A percentile compares a stretch with the other conserved stretches of the same genome.
Conservation (phyloP, 2,797 vertebrate genomes). For the Fratercula arctica region DNA sequence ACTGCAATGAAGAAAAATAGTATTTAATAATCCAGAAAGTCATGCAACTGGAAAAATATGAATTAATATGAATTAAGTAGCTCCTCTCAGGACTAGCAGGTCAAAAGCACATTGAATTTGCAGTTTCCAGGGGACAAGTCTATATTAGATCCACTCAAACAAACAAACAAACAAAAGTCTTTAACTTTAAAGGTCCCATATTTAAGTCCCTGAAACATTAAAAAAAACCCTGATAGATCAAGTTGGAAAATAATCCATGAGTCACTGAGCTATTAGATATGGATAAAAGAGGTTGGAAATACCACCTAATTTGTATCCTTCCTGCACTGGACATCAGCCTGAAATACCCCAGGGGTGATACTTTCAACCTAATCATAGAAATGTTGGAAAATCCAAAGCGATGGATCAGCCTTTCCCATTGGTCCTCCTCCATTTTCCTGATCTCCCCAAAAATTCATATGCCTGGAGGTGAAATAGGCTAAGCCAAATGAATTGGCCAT, state of each 20-base stretch:
- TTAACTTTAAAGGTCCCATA: neutral
- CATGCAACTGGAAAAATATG: neutral
- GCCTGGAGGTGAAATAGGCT: neutral
- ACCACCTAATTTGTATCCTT: neutral
- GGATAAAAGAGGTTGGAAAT: neutral
- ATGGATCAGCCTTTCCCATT: neutral
- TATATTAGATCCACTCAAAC: neutral
- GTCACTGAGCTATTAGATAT: neutral
- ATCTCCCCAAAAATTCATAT: neutral
- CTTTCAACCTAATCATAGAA: neutral
- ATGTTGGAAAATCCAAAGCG: neutral
- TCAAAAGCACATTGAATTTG: neutral
- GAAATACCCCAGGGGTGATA: neutral
- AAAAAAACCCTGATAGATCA: neutral
- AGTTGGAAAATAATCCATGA: neutral
- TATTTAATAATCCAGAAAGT: neutral
- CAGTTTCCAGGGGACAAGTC: neutral
- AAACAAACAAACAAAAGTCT: neutral
- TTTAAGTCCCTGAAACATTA: neutral
- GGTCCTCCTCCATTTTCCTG: neutral
- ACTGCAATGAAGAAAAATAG: conserved; percentile 78
- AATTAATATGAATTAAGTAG: neutral
- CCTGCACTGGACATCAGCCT: neutral
- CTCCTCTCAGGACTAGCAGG: neutral
- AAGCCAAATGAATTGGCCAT: neutral